Base-by-base conservation (phyloP, 2,113 vertebrate species). In the Capricornis sumatraensis region DNA sequence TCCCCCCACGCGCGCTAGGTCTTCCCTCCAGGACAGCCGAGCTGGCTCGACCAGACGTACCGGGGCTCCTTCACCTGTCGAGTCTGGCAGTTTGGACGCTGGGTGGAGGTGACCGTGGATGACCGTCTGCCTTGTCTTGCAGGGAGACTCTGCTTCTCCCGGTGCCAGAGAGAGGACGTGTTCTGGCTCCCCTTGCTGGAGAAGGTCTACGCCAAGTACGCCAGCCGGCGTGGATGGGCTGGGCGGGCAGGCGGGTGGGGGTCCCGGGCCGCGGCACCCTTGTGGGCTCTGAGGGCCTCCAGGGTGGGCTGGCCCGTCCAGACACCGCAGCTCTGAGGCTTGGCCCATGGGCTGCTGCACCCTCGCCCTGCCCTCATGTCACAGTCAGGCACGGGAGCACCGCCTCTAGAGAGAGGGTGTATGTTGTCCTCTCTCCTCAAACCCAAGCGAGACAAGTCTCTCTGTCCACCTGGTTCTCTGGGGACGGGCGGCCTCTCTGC, bases 191-290 rank as follows among this genome's bases (percentile, higher is more conserved):
- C 99, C 0, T 97, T 99, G 1, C 87, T 99, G 98, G 99, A 99
- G 98, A 99, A 99, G 98, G 99, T 99, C n/a, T 99, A 99, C 52
- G 99, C 99, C 78, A 99, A 99, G 99, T 99, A 98, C 57, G 99
- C 98, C 82, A 30, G 28, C 0, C 0, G 8, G 25, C 2, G 53
- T 3, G 17, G 25, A 3, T 17, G 60, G 57, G n/a, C 76, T 0
- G 27, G 45, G 6, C 5, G 6, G 58, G 58, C 11, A 4, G 25
- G 27, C 15, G 2, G n/a, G 33, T 5, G 3, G 62, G 78, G 33
- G 13, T 23, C 74, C 71, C 1, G 1, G 33, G 21, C 84, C 27
- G 9, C 13, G 25, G 67, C 0, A 1, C 21, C 10, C 60, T 40
- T 1, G 21, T 36, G 36, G 1, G 3, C 43, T 13, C 76, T 57